Evolutionary conservation across 2,888 invertebrate species (phyloP).

Genomic region (Drosophila rubida): DNA sequence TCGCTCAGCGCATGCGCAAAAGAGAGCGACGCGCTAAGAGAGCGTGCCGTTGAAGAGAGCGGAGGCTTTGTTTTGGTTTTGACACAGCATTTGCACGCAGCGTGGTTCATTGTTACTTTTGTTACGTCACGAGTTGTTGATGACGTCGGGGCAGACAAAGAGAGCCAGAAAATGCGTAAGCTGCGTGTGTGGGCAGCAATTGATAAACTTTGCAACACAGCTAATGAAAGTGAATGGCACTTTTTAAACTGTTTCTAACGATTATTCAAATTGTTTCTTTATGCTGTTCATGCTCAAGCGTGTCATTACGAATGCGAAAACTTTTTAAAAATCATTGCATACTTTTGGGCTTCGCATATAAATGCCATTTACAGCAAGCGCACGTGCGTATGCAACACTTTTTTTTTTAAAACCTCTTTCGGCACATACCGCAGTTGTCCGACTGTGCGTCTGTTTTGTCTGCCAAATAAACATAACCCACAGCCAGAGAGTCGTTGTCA

Average conservation of each 20-base stretch:
- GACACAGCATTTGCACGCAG: constrained; percentile 42
- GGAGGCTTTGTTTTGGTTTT: constrained; percentile 50
- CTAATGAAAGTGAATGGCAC: constrained; percentile 49
- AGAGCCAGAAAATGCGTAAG: constrained; percentile 12
- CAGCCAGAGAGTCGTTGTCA: constrained; percentile 32
- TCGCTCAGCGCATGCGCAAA: constrained; percentile 55
- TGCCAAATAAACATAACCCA: constrained; percentile 49
- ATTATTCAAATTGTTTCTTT: not conserved
- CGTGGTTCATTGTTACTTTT: constrained; percentile 2
- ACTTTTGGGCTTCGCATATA: constrained; percentile 23
- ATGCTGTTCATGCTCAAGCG: not conserved
- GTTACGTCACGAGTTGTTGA: constrained; percentile 49
- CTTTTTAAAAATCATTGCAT: constrained; percentile 20
- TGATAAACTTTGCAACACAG: constrained; percentile 28
- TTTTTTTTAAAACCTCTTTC: too few species aligned
- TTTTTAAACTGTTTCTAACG: constrained; percentile 18
- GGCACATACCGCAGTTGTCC: too few species aligned
- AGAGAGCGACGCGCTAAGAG: not conserved
- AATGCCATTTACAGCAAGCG: constrained; percentile 6
- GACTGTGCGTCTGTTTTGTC: constrained; percentile 1
- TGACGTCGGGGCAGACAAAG: constrained; percentile 41
- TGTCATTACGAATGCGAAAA: too few species aligned
- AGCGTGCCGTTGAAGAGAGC: constrained; percentile 3
- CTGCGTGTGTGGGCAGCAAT: constrained; percentile 27
- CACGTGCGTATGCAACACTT: constrained; percentile 45